Conservation (phyloP, 1,140 invertebrate species). For the Habropoda laboriosa region DNA sequence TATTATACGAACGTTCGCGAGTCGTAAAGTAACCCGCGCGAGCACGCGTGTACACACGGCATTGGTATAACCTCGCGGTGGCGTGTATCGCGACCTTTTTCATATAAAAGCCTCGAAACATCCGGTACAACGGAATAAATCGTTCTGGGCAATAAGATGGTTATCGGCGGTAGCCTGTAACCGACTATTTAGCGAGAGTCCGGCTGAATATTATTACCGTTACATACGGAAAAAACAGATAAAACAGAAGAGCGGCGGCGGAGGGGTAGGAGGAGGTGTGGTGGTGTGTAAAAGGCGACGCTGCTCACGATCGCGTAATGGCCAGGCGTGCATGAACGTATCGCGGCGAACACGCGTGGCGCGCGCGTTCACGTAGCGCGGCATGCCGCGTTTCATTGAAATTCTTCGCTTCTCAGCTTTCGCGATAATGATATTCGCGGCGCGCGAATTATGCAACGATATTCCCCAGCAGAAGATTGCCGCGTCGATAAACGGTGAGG, state of each 20-base stretch:
- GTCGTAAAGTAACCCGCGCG: slow-evolving; percentile 10
- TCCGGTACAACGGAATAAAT: slow-evolving; percentile 31
- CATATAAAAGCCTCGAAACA: slow-evolving; percentile 10
- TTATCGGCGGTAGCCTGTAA: slow-evolving; percentile 35
- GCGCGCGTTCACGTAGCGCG: slow-evolving; percentile 20
- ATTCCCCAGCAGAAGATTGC: slow-evolving; percentile 35
- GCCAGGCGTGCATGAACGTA: background rate
- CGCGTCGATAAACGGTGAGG: slow-evolving; percentile 38
- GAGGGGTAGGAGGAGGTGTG: background rate
- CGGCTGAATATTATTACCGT: slow-evolving; percentile 39
- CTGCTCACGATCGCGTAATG: slow-evolving; percentile 20
- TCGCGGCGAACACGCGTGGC: background rate
- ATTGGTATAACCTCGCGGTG: too few relatives aligned
- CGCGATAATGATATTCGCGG: slow-evolving; percentile 50
- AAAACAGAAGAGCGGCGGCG: background rate
- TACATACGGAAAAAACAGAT: slow-evolving; percentile 6
- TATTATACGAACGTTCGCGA: slow-evolving; percentile 34
- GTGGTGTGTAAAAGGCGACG: slow-evolving; percentile 22
- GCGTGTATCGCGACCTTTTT: slow-evolving; percentile 12
- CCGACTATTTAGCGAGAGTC: slow-evolving; percentile 29
- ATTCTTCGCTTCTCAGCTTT: slow-evolving; percentile 42
- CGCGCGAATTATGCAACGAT: slow-evolving; percentile 47
- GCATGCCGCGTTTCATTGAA: slow-evolving; percentile 35
- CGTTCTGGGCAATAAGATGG: slow-evolving; percentile 34
- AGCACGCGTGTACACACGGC: too few relatives aligned